Base-by-base conservation (phyloP, 2,888 invertebrate genomes). In the Oxycera nigricornis region DNA sequence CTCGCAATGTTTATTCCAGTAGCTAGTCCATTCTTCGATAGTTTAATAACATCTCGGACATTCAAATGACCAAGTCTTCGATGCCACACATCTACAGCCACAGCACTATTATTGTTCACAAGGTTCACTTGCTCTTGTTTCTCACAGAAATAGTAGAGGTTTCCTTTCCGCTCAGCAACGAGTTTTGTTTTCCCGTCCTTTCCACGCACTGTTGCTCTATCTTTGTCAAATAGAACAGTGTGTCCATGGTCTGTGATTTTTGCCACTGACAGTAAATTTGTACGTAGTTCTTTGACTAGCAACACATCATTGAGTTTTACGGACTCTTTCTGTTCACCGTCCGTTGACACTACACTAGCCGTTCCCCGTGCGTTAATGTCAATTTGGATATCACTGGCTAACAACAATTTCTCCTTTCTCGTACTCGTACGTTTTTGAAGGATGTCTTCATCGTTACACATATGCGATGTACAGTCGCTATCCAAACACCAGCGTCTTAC, bases 241-340 rank as follows among this genome's bases (percentile, higher is more conserved):
- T 68, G 57, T 7, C 17, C 74, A 20, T 74, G 67, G 39, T 75
- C 74, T 6, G 75, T 75, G 22, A 74, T 72, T 62, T 65, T 74
- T 35, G 72, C 50, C 39, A 75, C 70, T 26, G 67, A 75, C 22
- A 74, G 22, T 9, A 75, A 67, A 57, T 72, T 72, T 35, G 70
- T 74, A 6, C 67, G 35, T 22, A 75, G 31, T 1, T 75, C n/a
- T 55, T 20, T 55, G 1, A 30, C 68, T 70, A 11, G 24, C 35
- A 26, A 50, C 76, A 31, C 70, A 67, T n/a, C n/a, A n/a, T 72
- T 65, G 70, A 41, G 28, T 72, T 7, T 35, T 67, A 46, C 59
- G 0, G 55, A 22, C 55, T 55, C 2, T 0, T 1, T 55, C 24
- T 1, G 1, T 0, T 1, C 24, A 0, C 55, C 20, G 14, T 55